Evolutionary conservation across 2,113 vertebrate species (phyloP), one percentile per base, ranked within the genome.

Genomic region (Cettia cetti): DNA sequence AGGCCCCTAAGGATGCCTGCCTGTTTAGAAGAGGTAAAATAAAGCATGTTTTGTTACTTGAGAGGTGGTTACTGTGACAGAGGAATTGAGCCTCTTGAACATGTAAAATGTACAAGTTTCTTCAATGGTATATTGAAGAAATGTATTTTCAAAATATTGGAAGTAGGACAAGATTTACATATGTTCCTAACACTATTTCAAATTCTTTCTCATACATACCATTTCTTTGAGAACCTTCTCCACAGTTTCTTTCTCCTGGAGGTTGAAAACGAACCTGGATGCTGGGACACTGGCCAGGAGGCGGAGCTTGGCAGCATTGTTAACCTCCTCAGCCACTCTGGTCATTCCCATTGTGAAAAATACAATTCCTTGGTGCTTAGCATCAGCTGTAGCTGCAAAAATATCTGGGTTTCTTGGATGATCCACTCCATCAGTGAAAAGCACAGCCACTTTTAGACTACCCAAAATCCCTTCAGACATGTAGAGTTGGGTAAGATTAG

Each of bases 371-470:
- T 99, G 98, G 95, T 99, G 98, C 96, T 99, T 99, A 92, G 99
- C 99, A 52, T 99, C 98, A 54, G 98, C 98, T 40, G 97, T 97
- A 70, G 99, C 98, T n/a, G 98, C 98, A 97, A 98, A 99, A 97
- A 99, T 98, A 81, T 99, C 99, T 24, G 99, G 99, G 85, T 99
- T 99, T 95, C 98, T 98, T 22, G 99, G 99, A 80, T 99, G 99
- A 65, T 98, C 98, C 33, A 98, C 97, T 18, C 99, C 98, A 60
- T 99, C 98, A 0, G 98, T 99, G 59, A 99, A 96, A 42, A 99
- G 98, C 54, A 99, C 9, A 0, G 98, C 98, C 57, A 98, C 97
- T 96, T 98, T 98, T 90, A 99, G 95, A 47, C 98, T 98, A 31
- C 96, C 95, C 0, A 66, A 93, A 50, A 72, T 98, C 30, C 98